Evolutionary conservation across 1,140 invertebrate species (phyloP).

Genomic region (Heliothis subflexa): DNA sequence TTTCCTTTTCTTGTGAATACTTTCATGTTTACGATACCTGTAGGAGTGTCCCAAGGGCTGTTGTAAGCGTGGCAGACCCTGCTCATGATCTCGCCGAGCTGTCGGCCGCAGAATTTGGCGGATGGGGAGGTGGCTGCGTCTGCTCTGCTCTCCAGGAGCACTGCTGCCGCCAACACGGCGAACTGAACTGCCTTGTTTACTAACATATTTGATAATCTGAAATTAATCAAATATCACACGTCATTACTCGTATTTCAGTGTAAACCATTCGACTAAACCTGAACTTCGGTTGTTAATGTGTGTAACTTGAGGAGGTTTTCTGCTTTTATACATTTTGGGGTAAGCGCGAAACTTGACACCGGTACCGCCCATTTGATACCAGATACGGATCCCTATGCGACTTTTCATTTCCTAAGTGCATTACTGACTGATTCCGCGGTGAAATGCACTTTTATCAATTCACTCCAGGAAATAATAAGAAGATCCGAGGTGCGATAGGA

Average conservation of each 20-base stretch:
- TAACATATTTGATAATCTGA: slow-evolving; percentile 66
- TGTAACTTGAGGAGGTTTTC: slow-evolving; percentile 71
- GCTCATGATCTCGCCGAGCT: slow-evolving; percentile 77
- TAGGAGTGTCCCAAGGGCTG: slow-evolving; percentile 79
- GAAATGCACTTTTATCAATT: slow-evolving; percentile 64
- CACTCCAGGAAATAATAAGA: slow-evolving; percentile 36
- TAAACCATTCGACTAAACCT: neutral
- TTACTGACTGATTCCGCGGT: slow-evolving; percentile 51
- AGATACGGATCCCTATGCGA: slow-evolving; percentile 60
- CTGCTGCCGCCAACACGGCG: slow-evolving; percentile 62
- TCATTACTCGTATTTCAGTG: neutral
- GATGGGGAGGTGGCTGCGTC: slow-evolving; percentile 61
- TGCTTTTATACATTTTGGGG: slow-evolving; percentile 80
- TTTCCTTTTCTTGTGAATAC: too few species aligned
- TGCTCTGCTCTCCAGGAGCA: slow-evolving; percentile 62
- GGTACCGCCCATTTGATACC: slow-evolving; percentile 67
- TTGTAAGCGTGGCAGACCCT: slow-evolving; percentile 79
- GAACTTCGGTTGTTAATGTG: slow-evolving; percentile 61
- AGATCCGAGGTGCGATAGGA: slow-evolving; percentile 24
- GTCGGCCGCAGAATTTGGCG: slow-evolving; percentile 76
- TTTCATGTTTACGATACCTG: slow-evolving; percentile 60
- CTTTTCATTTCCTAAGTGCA: slow-evolving; percentile 83
- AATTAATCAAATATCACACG: slow-evolving; percentile 23
- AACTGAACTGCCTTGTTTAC: slow-evolving; percentile 64
- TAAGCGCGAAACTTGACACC: slow-evolving; percentile 75